These are phyloP conservation scores for Herpetotheres cachinnans DNA, from an alignment of 2,113 vertebrate species.

Conservation along the genomic window DNA sequence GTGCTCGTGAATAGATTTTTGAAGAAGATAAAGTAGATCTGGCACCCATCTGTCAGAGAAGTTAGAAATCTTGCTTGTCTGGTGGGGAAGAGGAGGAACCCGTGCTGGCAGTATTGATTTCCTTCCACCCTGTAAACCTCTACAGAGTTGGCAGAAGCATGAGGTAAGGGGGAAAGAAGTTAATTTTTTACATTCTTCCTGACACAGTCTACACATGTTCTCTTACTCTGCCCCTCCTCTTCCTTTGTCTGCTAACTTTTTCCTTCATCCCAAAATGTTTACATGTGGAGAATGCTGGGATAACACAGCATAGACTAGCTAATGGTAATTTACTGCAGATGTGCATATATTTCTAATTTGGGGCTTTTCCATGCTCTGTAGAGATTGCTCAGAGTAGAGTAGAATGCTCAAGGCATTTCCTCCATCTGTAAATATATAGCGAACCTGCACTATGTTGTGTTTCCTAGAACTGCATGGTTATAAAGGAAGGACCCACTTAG, in stretches of 20 bases:
- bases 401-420: background rate
- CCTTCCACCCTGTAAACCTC: background rate
- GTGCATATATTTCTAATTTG: background rate
- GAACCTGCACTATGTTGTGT: background rate
- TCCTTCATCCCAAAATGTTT: background rate
- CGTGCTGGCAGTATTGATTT: background rate
- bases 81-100: background rate
- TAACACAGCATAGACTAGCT: background rate
- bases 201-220: rapidly evolving
- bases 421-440: background rate
- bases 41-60: background rate
- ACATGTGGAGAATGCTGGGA: background rate
- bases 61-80: background rate
- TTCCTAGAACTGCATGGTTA: background rate
- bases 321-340: background rate
- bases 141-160: background rate
- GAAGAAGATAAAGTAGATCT: background rate
- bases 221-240: background rate
- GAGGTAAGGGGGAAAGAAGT: background rate
- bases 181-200: background rate
- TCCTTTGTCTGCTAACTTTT: background rate
- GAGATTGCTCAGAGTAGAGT: background rate
- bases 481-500: background rate
- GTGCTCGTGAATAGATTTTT: background rate
- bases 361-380: background rate